Evolutionary conservation across 2,797 vertebrate species (phyloP), one percentile per base, ranked within the genome.

Genomic region (Graptemys geographica): DNA sequence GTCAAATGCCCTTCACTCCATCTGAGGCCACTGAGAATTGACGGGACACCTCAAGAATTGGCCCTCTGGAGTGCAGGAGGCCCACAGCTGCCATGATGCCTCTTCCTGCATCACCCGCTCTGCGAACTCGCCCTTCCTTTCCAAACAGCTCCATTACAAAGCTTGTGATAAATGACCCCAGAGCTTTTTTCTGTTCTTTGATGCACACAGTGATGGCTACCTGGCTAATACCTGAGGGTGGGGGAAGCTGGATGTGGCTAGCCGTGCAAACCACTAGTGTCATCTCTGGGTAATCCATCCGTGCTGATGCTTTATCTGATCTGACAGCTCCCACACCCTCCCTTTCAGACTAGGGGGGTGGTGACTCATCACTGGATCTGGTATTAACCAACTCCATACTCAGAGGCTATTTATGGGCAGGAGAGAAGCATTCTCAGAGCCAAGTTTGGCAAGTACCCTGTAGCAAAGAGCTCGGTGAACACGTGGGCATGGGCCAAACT

Each of bases 131-230:
- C 57, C 57, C 57, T 94, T 37, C 11, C 0, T 0, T 92, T 69
- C 57, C 47, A 84, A 51, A 13, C 44, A 33, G 44, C 76, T 76
- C 49, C 79, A 82, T 37, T 86, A 33, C 33, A 19, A n/a, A n/a
- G 18, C 33, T n/a, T 65, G 33, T 19, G 16, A 65, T n/a, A 19
- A 19, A n/a, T 65, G 53, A 13, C 56, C 65, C 51, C 52, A 90
- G 86, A 96, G 79, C 33, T n/a, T 94, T 92, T 79, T 28, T 21
- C 47, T 90, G 90, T 44, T 44, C 41, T 96, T 86, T 94, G 81
- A 85, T 85, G 81, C 0, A 92, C 76, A 57, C 87, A 52, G 5
- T 0, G 0, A 2, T 25, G 19, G 81, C 89, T 91, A 85, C 23
- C 25, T 41, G 41, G 23, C 23, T 47, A 27, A 91, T 88, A 47